Percentiles rank a stretch among this genome's conserved stretches.
phyloP scores from a whole-genome alignment of 2,113 vertebrate species.

The Nicator chloris region DNA sequence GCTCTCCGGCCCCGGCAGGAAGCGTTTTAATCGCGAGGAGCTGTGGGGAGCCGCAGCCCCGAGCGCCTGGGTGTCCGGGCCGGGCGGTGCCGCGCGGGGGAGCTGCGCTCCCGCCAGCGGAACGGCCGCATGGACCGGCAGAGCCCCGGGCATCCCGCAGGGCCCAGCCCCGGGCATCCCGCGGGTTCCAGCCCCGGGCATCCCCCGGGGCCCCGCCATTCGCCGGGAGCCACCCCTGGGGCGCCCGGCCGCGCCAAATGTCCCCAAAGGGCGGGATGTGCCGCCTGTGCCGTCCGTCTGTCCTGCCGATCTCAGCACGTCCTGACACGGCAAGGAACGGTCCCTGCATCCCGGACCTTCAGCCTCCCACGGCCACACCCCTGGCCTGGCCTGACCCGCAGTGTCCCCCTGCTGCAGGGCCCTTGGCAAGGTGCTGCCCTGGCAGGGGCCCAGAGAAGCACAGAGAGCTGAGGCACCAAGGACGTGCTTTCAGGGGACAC shows the following conservation, averaged over 20 bases:
- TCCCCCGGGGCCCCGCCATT: neutral
- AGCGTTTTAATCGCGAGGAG: neutral
- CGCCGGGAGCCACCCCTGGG: neutral
- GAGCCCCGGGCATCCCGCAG: neutral
- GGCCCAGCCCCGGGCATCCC: too few relatives aligned
- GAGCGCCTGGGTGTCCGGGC: neutral
- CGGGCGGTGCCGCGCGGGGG: neutral
- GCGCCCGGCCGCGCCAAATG: neutral
- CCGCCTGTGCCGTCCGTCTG: neutral
- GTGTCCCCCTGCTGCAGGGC: neutral
- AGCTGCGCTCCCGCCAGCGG: neutral
- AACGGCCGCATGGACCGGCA: neutral
- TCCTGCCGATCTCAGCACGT: neutral
- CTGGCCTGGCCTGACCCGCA: neutral
- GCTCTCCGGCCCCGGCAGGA: accelerated
- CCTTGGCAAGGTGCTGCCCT: neutral
- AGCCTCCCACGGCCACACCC: accelerated
- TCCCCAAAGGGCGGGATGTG: too few relatives aligned
- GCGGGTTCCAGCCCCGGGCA: accelerated
- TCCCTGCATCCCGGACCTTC: accelerated
- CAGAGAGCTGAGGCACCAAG: neutral
- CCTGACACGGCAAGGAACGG: accelerated
- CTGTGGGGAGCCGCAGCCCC: neutral
- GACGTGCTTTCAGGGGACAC: accelerated
- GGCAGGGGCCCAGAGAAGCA: accelerated